A percentile compares a stretch with the other conserved stretches of the same genome.
Conservation (phyloP, 1,140 invertebrate species). For the Nephila pilipes region DNA sequence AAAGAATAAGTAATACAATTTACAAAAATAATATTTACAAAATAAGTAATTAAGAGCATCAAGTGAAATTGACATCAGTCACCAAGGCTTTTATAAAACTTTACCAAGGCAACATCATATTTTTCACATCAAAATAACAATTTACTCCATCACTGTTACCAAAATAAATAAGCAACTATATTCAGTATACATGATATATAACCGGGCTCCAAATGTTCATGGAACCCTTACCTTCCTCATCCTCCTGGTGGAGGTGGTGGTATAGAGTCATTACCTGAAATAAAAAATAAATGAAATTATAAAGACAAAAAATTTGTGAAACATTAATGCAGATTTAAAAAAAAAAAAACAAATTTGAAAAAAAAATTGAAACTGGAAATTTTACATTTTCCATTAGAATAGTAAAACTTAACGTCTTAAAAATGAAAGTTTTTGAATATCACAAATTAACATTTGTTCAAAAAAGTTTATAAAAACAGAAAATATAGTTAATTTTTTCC, state of each 20-base stretch:
- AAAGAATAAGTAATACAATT: background rate
- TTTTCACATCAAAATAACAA: background rate
- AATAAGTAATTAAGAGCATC: background rate
- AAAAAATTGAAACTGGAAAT: background rate
- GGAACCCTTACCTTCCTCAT: conserved; percentile 35
- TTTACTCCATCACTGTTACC: background rate
- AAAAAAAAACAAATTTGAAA: background rate
- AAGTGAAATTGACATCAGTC: background rate
- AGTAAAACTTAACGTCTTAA: too few relatives aligned
- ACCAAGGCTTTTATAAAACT: background rate
- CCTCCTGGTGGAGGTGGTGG: background rate
- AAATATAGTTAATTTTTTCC: too few relatives aligned
- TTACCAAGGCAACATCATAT: conserved; percentile 29
- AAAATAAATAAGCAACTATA: background rate
- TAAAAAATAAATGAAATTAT: background rate
- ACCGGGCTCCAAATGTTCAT: background rate
- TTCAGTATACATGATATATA: background rate
- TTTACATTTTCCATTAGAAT: background rate
- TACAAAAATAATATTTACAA: conserved; percentile 25
- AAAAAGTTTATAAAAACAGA: too few relatives aligned
- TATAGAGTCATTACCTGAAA: background rate
- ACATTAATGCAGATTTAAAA: background rate
- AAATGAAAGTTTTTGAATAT: too few relatives aligned
- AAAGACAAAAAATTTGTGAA: background rate
- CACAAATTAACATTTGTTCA: too few relatives aligned